phyloP scores from a whole-genome alignment of 2,797 vertebrate species.

The Xenops minutus region DNA sequence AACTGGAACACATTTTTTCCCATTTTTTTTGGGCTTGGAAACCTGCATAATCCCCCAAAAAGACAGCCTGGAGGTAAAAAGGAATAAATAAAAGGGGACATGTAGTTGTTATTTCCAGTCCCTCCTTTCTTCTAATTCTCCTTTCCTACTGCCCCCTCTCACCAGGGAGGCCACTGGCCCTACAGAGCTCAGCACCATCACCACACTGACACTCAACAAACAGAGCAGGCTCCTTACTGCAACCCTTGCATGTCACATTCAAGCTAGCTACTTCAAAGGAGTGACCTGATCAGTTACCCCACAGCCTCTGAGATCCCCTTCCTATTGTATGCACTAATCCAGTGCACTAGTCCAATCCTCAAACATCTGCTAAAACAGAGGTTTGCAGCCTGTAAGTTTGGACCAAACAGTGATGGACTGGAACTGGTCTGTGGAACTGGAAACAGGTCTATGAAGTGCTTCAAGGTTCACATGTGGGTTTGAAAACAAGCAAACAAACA shows the following conservation, averaged over 20 bases:
- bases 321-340: background rate
- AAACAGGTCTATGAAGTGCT: background rate
- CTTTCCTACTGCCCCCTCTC: background rate
- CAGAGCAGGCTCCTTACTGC: background rate
- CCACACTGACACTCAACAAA: background rate
- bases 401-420: background rate
- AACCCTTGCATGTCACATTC: background rate
- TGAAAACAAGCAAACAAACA: background rate
- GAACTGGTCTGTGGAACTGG: background rate
- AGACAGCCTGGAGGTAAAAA: background rate
- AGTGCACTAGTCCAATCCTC: rapidly evolving
- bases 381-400: background rate
- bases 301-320: background rate
- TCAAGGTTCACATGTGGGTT: background rate
- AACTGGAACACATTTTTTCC: background rate
- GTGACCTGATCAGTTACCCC: background rate
- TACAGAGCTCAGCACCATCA: rapidly evolving
- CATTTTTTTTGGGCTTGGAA: background rate
- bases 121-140: background rate
- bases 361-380: background rate
- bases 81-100: background rate
- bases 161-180: background rate
- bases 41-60: background rate
- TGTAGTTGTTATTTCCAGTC: background rate
- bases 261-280: background rate